These are phyloP conservation scores for Amitus sp. DNA, from an alignment of 2,888 invertebrate species.

Conservation along the genomic window DNA sequence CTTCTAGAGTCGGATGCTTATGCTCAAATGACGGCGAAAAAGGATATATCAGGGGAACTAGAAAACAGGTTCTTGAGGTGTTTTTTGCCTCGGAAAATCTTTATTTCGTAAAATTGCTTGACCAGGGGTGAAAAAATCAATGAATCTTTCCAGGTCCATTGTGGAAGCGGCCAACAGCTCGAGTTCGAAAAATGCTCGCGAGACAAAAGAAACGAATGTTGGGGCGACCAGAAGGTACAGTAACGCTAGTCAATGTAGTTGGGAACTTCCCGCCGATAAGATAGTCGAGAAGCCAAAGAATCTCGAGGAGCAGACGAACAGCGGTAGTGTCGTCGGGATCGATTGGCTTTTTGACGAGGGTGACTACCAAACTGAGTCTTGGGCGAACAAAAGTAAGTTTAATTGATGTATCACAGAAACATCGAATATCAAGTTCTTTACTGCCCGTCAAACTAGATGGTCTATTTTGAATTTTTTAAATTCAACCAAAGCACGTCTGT, in stretches of 20 bases:
- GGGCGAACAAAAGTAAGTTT: constrained; percentile 59
- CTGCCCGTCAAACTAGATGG: too few species aligned
- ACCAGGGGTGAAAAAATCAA: not conserved
- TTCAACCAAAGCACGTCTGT: too few species aligned
- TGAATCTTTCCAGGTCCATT: constrained; percentile 50
- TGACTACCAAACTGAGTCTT: constrained; percentile 54
- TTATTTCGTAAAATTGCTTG: too few species aligned
- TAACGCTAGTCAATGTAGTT: constrained; percentile 62
- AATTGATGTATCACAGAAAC: too few species aligned
- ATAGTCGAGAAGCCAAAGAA: constrained; percentile 50
- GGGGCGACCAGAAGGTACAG: constrained; percentile 58
- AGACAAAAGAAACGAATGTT: constrained; percentile 56
- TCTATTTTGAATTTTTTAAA: too few species aligned
- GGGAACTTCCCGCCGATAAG: constrained; percentile 57
- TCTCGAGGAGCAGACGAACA: constrained; percentile 56
- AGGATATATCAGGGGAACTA: constrained; percentile 52
- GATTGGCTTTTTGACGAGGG: constrained; percentile 73
- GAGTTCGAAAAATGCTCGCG: constrained; percentile 61
- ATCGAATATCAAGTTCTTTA: too few species aligned
- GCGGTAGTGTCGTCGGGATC: constrained; percentile 70
- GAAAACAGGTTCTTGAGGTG: constrained; percentile 60
- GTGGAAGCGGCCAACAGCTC: constrained; percentile 56
- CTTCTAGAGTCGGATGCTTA: constrained; percentile 50
- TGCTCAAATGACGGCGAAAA: constrained; percentile 55
- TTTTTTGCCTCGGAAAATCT: constrained; percentile 6